Base-by-base conservation (phyloP, 2,797 vertebrate genomes). In the Micromesistius poutassou region DNA sequence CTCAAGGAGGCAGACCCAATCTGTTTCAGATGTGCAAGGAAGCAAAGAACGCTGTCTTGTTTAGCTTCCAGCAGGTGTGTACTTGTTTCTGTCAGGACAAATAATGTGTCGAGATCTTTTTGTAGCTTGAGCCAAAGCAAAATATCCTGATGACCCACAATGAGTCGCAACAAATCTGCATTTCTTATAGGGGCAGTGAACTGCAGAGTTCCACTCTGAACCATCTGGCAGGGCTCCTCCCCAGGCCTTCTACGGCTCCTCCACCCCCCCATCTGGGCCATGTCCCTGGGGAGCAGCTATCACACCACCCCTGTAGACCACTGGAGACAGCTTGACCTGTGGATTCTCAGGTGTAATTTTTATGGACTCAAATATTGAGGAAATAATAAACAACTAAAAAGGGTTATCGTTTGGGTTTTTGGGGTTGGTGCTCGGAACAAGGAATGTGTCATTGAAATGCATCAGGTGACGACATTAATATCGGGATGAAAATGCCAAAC, bases 121-220 rank as follows among this genome's bases (percentile, higher is more conserved):
- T 62, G 55, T 5, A 25, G 55, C 55, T 62, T 62, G 55, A 62
- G n/a, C n/a, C 55, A 62, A 62, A 62, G 55, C 62, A 68, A 68
- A 68, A n/a, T 4, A 68, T 68, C n/a, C 25, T 1, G 62, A 28
- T 68, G n/a, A 68, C 62, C 62, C 8, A 68, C 25, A 62, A 62
- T n/a, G 22, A 62, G 14, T 22, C 55, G 8, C 22, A n/a, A 28
- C 12, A 1, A 31, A 71, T 16, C 30, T 33, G 70, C 70, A 33
- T 22, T 19, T 33, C 70, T 16, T 71, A 33, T 71, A 33, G 13
- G 7, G 70, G 70, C 28, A 71, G 5, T 33, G 30, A 71, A 30
- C 70, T 71, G 13, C 30, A 16, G 70, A 19, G 70, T 0, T 71
- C 30, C 28, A 14, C 30, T 71, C 16, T 14, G 70, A 5, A 71